phyloP scores from a whole-genome alignment of 2,797 vertebrate genomes.

The Notamacropus eugenii region DNA sequence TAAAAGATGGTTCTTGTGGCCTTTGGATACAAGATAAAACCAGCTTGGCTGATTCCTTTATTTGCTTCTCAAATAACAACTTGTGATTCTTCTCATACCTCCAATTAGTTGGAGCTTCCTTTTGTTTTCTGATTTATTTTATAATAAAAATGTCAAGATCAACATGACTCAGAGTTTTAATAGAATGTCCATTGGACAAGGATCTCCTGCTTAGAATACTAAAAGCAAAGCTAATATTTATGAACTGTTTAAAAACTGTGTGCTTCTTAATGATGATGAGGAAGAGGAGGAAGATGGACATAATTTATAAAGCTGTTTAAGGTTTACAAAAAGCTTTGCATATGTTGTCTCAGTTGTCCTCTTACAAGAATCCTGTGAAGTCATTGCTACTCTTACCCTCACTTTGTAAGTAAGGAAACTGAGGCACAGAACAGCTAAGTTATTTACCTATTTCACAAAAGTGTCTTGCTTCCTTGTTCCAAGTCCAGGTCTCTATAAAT shows the following conservation, averaged over 20 bases:
- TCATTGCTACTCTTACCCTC: not conserved
- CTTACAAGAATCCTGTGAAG: not conserved
- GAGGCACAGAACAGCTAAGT: not conserved
- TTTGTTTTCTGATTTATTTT: not conserved
- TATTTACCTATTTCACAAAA: not conserved
- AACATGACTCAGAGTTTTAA: not conserved
- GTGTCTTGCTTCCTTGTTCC: not conserved
- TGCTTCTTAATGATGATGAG: not conserved
- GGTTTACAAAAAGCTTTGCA: not conserved
- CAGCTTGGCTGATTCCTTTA: not conserved
- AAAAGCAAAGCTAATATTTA: not conserved
- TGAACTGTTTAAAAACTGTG: not conserved
- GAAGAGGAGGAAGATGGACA: not conserved
- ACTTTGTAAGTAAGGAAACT: not conserved
- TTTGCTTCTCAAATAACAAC: not conserved
- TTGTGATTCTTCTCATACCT: not conserved
- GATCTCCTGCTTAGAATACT: not conserved
- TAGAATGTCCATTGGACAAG: not conserved
- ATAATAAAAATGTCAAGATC: not conserved
- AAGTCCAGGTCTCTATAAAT: not conserved
- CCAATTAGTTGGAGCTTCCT: not conserved
- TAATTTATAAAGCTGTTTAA: not conserved
- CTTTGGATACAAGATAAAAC: not conserved
- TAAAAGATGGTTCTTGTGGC: not conserved
- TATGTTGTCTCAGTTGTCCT: not conserved